Evolutionary conservation across 2,797 vertebrate species (phyloP), one percentile per base, ranked within the genome.

Genomic region (Xenentodon cancila): DNA sequence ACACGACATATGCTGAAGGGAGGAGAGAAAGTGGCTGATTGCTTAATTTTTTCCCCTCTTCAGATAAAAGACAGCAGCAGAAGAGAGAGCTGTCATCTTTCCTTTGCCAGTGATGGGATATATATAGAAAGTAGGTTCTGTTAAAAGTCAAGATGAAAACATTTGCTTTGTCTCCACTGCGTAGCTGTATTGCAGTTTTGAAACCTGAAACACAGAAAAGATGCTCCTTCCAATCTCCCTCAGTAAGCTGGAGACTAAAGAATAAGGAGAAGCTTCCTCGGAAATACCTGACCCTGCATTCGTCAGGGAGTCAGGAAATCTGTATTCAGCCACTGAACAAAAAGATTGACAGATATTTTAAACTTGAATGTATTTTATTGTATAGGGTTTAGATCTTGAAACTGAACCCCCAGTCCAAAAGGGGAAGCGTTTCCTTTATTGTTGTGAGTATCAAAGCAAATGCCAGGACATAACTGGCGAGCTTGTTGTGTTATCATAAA

Each of bases 71-170:
- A 77, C 79, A 69, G 53, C 50, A 53, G 50, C 42, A 69, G 69
- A 69, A 66, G 71, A 73, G 68, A 71, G 73, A 64, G 71, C 86
- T 90, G 89, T 90, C 90, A 91, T 86, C 80, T 71, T 72, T 74
- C 64, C 60, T 77, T 71, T 79, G 71, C 79, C 21, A 53, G 65
- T 80, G 78, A 86, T 18, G 22, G 64, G 90, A 84, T 90, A 91
- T 84, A 91, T 91, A 91, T 92, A 92, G 88, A 77, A 89, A 79
- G 83, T 85, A 82, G 80, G 85, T 84, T 88, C 86, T 88, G 76
- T 89, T 91, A 89, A 91, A 89, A 91, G 82, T 89, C 40, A 56
- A 84, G 91, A 91, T 89, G 89, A 89, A 89, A 91, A 87, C 87
- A 80, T 82, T 72, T 74, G 88, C 89, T 89, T 91, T 89, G 83